Conservation (phyloP, 2,113 vertebrate genomes). For the Athene noctua region DNA sequence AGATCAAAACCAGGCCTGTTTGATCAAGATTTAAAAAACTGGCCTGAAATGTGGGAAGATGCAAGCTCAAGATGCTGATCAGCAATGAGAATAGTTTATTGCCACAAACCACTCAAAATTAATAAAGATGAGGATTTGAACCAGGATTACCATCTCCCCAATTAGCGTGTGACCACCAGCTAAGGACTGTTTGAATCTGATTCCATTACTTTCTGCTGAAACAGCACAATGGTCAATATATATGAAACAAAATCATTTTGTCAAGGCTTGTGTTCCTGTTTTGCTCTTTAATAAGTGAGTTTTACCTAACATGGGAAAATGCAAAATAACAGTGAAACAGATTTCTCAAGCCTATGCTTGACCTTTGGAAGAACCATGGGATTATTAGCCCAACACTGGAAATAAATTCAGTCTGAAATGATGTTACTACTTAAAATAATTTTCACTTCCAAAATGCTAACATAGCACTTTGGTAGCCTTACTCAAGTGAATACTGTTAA, state of each 20-base stretch:
- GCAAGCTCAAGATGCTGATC: background rate
- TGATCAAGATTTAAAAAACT: background rate
- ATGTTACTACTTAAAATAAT: background rate
- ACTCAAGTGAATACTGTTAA: background rate
- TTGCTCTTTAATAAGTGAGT: background rate
- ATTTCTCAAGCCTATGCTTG: background rate
- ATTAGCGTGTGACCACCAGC: background rate
- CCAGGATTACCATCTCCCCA: background rate
- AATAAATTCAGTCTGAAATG: background rate
- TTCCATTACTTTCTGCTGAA: background rate
- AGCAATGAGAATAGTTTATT: background rate
- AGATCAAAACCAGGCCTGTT: background rate
- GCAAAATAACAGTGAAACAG: background rate
- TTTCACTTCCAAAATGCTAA: background rate
- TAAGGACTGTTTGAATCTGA: background rate
- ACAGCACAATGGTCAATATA: background rate
- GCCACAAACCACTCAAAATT: background rate
- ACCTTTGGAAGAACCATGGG: background rate
- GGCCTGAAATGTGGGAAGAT: background rate
- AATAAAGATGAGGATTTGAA: background rate
- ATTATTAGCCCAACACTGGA: background rate
- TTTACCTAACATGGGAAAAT: background rate
- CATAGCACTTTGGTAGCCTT: background rate
- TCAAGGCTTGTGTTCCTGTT: background rate
- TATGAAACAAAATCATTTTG: background rate